A percentile compares a stretch with the other conserved stretches of the same genome.
Conservation (phyloP, 2,113 vertebrate species). For the Varanus salvator region DNA sequence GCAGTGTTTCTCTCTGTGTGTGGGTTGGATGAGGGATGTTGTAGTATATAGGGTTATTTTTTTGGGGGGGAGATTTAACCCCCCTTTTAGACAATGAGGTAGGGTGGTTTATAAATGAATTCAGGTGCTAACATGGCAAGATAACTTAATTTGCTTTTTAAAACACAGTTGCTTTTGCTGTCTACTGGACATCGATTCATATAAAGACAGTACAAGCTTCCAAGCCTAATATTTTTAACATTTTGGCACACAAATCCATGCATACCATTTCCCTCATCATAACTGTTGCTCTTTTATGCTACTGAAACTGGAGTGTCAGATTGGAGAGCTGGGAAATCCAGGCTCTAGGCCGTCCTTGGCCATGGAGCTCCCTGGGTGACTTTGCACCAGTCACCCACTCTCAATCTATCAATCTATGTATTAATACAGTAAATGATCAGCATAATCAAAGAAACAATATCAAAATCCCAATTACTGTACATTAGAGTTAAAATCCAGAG, state of each 20-base stretch:
- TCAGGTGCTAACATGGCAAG: not conserved
- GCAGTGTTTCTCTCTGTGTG: not conserved
- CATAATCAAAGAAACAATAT: too few species aligned
- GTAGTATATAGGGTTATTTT: too few species aligned
- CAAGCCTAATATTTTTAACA: not conserved
- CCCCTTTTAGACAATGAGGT: not conserved
- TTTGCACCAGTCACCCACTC: too few species aligned
- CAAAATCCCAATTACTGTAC: too few species aligned
- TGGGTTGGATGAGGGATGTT: too few species aligned
- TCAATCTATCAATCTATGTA: too few species aligned
- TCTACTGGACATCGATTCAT: not conserved
- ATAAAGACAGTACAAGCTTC: not conserved
- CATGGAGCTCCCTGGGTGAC: too few species aligned
- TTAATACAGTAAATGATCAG: too few species aligned
- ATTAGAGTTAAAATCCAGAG: too few species aligned
- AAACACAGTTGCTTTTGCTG: not conserved
- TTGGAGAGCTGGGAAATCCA: too few species aligned
- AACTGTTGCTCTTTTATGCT: not conserved
- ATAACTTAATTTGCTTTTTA: not conserved
- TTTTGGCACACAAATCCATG: not conserved
- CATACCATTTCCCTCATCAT: not conserved
- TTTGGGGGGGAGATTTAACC: not conserved
- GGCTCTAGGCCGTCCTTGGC: too few species aligned
- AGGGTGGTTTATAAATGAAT: not conserved
- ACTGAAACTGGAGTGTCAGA: not conserved